Evolutionary conservation across 1,140 invertebrate species (phyloP).

Genomic region (Trypoxylus dichotomus): DNA sequence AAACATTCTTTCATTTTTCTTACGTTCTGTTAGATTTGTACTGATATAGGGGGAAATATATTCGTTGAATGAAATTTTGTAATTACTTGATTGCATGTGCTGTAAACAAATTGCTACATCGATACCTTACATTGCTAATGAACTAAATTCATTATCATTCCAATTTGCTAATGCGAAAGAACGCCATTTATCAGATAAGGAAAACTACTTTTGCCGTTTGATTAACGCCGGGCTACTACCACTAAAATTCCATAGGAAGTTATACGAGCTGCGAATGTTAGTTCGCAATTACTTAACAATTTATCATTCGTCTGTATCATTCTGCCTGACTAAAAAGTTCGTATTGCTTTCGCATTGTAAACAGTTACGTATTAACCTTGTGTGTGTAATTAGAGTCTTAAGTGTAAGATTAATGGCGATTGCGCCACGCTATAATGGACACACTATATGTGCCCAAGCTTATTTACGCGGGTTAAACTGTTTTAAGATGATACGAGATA

Average conservation of each 20-base stretch:
- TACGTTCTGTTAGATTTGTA: too few relatives aligned
- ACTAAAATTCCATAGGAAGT: slow-evolving; percentile 4
- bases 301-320: slow-evolving; percentile 2
- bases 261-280: neutral
- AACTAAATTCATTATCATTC: too few relatives aligned
- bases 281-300: neutral
- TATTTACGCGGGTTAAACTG: too few relatives aligned
- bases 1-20: neutral
- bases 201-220: neutral
- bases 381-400: neutral
- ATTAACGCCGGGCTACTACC: neutral
- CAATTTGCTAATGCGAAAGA: too few relatives aligned
- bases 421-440: neutral
- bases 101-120: too few relatives aligned
- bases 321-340: neutral
- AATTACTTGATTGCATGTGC: too few relatives aligned
- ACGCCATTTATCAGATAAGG: neutral
- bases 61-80: too few relatives aligned
- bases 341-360: neutral
- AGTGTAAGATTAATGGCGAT: neutral
- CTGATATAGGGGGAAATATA: too few relatives aligned
- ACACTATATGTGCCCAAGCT: neutral
- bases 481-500: too few relatives aligned
- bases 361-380: neutral
- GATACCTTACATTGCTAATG: neutral